Conservation (phyloP, 2,797 vertebrate genomes). For the Synanceia verrucosa region DNA sequence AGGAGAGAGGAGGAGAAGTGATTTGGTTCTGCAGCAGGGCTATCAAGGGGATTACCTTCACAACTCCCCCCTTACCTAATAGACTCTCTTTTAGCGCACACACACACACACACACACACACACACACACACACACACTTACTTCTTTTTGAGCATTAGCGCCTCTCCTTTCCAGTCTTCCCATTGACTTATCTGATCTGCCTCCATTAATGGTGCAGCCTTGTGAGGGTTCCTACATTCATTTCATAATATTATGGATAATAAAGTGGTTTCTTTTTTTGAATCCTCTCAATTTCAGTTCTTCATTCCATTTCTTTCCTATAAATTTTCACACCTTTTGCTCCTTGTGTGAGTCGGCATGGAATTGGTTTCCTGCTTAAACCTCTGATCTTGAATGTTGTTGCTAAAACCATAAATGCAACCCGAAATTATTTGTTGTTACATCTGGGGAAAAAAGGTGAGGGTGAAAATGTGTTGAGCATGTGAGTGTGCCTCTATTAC, state of each 20-base stretch:
- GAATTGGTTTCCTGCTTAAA: slow-evolving; percentile 5
- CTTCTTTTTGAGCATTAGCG: slow-evolving; percentile 8
- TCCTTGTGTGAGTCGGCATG: background rate
- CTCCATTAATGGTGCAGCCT: slow-evolving; percentile 54
- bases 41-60: slow-evolving; percentile 68
- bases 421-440: background rate
- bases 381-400: background rate
- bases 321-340: slow-evolving; percentile 12
- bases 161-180: slow-evolving; percentile 35
- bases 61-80: slow-evolving; percentile 61
- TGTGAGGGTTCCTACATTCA: slow-evolving; percentile 56
- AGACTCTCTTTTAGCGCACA: slow-evolving; percentile 55
- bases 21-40: slow-evolving; percentile 46
- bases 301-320: background rate
- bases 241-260: too few species aligned
- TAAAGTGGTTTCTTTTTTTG: slow-evolving; percentile 27
- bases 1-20: slow-evolving; percentile 39
- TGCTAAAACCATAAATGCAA: background rate
- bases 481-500: slow-evolving; percentile 31
- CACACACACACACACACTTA: slow-evolving; percentile 34
- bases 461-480: background rate
- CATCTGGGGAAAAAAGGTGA: background rate
- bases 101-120: slow-evolving; percentile 40
- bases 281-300: slow-evolving; percentile 17
- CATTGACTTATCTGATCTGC: slow-evolving; percentile 57